phyloP scores from a whole-genome alignment of 2,888 invertebrate species.

The Imbricaverruca yamaguchii region DNA sequence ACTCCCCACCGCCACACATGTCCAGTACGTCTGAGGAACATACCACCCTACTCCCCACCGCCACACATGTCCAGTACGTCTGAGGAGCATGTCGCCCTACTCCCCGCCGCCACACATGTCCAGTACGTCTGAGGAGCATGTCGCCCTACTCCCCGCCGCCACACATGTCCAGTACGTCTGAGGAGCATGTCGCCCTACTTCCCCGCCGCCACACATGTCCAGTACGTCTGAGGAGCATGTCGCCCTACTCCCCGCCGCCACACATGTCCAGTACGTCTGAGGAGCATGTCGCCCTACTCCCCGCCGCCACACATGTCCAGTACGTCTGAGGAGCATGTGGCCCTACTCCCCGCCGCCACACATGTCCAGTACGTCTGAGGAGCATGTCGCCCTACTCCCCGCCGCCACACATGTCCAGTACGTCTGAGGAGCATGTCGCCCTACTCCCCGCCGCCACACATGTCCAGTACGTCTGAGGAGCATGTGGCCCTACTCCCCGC shows the following conservation, averaged over 20 bases:
- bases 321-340: slow-evolving; percentile 58
- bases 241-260: slow-evolving; percentile 81
- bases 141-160: slow-evolving; percentile 85
- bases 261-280: slow-evolving; percentile 69
- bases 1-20: slow-evolving; percentile 86
- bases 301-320: slow-evolving; percentile 90
- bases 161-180: slow-evolving; percentile 69
- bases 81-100: slow-evolving; percentile 72
- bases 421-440: slow-evolving; percentile 64
- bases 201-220: slow-evolving; percentile 87
- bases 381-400: slow-evolving; percentile 84
- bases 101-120: slow-evolving; percentile 88
- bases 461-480: slow-evolving; percentile 65
- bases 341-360: slow-evolving; percentile 86
- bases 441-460: slow-evolving; percentile 82
- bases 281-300: slow-evolving; percentile 78
- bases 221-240: slow-evolving; percentile 61
- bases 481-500: slow-evolving; percentile 81
- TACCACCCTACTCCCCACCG: slow-evolving; percentile 83
- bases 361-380: slow-evolving; percentile 62
- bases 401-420: slow-evolving; percentile 85
- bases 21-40: slow-evolving; percentile 60
- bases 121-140: slow-evolving; percentile 58
- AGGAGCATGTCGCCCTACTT: slow-evolving; percentile 76
- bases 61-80: slow-evolving; percentile 77